Evolutionary conservation across 2,113 vertebrate genomes (phyloP).

Genomic region (Telmatochromis sp.): DNA sequence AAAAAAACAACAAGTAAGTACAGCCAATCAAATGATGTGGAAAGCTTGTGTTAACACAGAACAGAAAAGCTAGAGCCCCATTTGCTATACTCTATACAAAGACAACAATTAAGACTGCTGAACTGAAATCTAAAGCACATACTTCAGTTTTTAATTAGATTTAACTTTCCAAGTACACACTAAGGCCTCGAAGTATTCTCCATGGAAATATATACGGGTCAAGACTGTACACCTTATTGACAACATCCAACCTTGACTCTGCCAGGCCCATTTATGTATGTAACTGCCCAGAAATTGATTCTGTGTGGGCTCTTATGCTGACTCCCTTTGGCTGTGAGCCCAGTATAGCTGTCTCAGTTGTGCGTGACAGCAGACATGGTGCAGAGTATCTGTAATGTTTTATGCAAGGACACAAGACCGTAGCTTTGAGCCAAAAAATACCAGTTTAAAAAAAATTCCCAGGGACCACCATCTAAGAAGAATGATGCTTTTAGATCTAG

Average conservation of each 20-base stretch:
- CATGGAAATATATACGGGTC: not conserved
- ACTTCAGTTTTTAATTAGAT: not conserved
- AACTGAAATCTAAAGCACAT: not conserved
- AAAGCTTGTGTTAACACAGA: not conserved
- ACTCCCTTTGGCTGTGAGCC: constrained; percentile 28
- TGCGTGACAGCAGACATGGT: constrained; percentile 21
- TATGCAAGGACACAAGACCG: constrained; percentile 32
- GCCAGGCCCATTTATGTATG: constrained; percentile 4
- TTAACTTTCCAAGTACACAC: not conserved
- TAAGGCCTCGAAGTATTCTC: not conserved
- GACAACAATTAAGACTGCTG: not conserved
- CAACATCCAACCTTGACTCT: constrained; percentile 34
- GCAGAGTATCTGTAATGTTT: constrained; percentile 35
- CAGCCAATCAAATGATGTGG: not conserved
- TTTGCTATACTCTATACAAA: not conserved
- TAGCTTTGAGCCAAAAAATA: constrained; percentile 30
- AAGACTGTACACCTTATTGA: not conserved
- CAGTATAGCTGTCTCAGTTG: not conserved
- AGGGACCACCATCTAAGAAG: not conserved
- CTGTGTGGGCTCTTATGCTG: constrained; percentile 21
- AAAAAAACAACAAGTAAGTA: not conserved
- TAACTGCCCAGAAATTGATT: constrained; percentile 37
- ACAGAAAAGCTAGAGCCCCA: not conserved
- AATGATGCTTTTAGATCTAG: constrained; percentile 11
- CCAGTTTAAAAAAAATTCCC: not conserved